Conservation (phyloP, 2,113 vertebrate species). For the Rhadina sibilatrix region DNA sequence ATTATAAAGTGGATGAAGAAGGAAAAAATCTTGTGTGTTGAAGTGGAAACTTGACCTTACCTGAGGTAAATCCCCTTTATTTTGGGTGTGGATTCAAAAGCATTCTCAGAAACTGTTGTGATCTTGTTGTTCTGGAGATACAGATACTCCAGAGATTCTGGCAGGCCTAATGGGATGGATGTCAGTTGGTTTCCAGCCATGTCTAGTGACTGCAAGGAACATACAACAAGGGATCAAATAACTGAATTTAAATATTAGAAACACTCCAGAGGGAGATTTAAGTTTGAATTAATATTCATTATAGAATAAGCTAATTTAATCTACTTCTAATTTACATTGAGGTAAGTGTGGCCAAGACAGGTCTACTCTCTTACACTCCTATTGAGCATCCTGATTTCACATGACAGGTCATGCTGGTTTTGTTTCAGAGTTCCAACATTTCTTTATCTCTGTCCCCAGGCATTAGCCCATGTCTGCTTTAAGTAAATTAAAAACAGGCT, state of each 20-base stretch:
- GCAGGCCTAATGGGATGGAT: constrained; percentile 87
- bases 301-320: not conserved
- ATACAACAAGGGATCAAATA: not conserved
- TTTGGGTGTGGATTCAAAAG: constrained; percentile 92
- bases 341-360: not conserved
- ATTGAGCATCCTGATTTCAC: not conserved
- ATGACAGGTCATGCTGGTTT: not conserved
- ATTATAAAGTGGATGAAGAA: not conserved
- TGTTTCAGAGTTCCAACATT: not conserved
- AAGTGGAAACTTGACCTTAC: constrained; percentile 64
- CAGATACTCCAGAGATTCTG: constrained; percentile 89
- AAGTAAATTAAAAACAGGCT: not conserved
- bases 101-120: constrained; percentile 76
- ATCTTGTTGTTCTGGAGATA: constrained; percentile 94
- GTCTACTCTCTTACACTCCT: not conserved
- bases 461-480: not conserved
- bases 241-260: not conserved
- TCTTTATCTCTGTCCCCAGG: not conserved
- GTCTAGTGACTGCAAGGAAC: constrained; percentile 83
- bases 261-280: not conserved
- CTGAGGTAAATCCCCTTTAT: constrained; percentile 95
- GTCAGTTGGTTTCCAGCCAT: constrained; percentile 90
- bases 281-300: not conserved
- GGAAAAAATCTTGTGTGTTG: not conserved
- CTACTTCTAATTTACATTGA: not conserved